Base-by-base conservation (phyloP, 2,113 vertebrate species). In the Anguilla rostrata region DNA sequence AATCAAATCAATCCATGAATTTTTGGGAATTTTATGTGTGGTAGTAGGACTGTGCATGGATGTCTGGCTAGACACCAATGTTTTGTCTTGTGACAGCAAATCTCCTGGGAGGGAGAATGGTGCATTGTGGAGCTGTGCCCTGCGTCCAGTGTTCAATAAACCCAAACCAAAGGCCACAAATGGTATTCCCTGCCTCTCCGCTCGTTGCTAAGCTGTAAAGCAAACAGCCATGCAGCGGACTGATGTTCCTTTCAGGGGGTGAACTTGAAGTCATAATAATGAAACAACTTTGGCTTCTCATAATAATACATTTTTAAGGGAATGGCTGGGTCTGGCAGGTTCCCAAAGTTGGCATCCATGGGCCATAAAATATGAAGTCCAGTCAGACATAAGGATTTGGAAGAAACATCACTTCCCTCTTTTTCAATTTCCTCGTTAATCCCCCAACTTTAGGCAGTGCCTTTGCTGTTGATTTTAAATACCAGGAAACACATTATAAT, bases 371-470 rank as follows among this genome's bases (percentile, higher is more conserved):
- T 53, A 53, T 53, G 7, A 53, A 53, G 49, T 29, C 71, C 75
- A 79, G 39, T 79, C 43, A 34, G 43, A 85, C n/a, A 26, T 6
- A 11, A 49, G 18, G 66, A 43, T 71, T 46, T 41, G 26, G 63
- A 53, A 16, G 3, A 22, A 14, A n/a, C n/a, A 5, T 34, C 15
- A 15, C 82, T 56, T 26, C 46, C 7, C 56, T 46, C 84, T 34
- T n/a, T 85, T 49, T 79, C 49, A 43, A 57, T 29, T 9, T 26
- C 71, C 43, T 29, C 40, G 56, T 85, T 57, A 85, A 85, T 85
- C 84, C 66, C 75, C 34, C 34, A 78, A 71, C 84, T 71, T 85
- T 85, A 22, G 71, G 84, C 43, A 29, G 39, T 85, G 75, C 84
- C 71, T 53, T 2, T 26, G 16, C 46, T 46, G 78, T 11, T 16